Base-by-base conservation (phyloP, 2,888 invertebrate species). In the Melolontha melolontha region DNA sequence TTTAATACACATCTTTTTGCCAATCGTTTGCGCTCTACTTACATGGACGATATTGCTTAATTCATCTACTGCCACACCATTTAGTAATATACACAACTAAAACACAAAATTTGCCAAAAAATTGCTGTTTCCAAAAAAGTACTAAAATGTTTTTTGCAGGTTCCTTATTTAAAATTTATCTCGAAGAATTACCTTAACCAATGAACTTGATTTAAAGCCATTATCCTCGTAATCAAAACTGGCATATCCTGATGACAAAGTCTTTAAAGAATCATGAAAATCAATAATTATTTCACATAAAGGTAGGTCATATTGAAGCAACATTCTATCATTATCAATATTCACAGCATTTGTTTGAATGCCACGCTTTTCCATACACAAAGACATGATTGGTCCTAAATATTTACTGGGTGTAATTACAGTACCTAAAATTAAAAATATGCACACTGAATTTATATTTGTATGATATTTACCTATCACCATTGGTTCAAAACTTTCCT, bases 261-360 rank as follows among this genome's bases (percentile, higher is more conserved):
- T 91, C 83, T 98, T 98, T 1, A 98, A 84, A 2, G 88, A 87
- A 80, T 98, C 98, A 79, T 97, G 97, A 82, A 99, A 98, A 82
- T 98, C 97, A 7, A 97, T 84, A 11, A 98, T 91, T 27, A 98
- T 92, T 87, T 99, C 98, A 75, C 92, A 94, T 5, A 99, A 84
- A 0, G 98, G 98, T 59, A 99, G 83, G 41, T 91, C 84, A 78
- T 92, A 96, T 75, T 92, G 92, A 79, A 97, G 81, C 85, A 98
- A 87, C 0, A 96, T 85, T 79, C 95, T 88, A 39, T 89, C 87
- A 71, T 94, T 90, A 80, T 97, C 98, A 27, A 98, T 92, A 71
- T 93, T 91, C 65, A 82, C 88, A 0, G 91, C 87, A 0, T 90
- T 90, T 66, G 89, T 87, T 71, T 93, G 90, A 1, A 87, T 75